Evolutionary conservation across 2,113 vertebrate species (phyloP).

Genomic region (Geococcyx californianus): DNA sequence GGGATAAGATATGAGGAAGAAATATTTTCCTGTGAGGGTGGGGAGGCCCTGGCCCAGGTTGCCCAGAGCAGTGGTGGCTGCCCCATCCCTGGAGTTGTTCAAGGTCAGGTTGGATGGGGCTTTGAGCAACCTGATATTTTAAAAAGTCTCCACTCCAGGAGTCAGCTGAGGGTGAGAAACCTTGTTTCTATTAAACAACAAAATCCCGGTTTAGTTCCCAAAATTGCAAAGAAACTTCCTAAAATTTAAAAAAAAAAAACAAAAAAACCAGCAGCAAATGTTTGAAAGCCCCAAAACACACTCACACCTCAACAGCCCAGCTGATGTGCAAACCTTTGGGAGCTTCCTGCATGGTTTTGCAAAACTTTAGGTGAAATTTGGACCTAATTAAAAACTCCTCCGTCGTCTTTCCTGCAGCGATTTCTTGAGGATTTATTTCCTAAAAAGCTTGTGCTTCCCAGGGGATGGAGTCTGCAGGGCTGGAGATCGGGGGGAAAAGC

Average conservation of each 20-base stretch:
- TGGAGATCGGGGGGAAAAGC: background rate
- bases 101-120: too few relatives aligned
- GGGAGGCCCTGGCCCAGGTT: too few relatives aligned
- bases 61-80: too few relatives aligned
- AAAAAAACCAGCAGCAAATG: background rate
- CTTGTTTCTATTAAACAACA: background rate
- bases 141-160: background rate
- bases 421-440: background rate
- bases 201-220: background rate
- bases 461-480: background rate
- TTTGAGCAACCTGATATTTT: background rate
- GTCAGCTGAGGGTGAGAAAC: background rate
- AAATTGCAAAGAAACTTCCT: background rate
- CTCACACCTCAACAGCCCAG: fast-evolving
- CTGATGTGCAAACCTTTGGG: background rate
- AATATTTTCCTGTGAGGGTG: too few relatives aligned
- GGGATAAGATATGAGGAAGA: too few relatives aligned
- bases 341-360: background rate
- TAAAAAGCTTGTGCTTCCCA: background rate
- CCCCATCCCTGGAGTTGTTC: too few relatives aligned
- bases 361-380: background rate
- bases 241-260: background rate
- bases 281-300: fast-evolving
- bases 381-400: fast-evolving
- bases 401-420: fast-evolving